Evolutionary conservation across 2,797 vertebrate species (phyloP).

Genomic region (Danio kyathit): DNA sequence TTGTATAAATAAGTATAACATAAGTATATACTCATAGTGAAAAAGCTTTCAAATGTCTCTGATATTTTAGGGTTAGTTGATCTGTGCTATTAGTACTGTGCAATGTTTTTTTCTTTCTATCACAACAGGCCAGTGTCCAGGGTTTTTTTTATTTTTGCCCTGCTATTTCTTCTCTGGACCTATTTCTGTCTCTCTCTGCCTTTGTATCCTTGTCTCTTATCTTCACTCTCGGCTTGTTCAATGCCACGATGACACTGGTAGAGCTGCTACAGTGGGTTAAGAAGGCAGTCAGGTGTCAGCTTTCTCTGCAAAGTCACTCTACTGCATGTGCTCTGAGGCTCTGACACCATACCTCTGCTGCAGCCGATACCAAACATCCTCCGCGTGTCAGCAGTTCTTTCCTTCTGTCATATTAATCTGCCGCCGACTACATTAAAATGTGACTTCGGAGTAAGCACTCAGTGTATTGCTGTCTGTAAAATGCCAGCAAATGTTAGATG

Average conservation of each 20-base stretch:
- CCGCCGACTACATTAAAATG: conserved; percentile 43
- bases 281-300: conserved; percentile 49
- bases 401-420: conserved; percentile 40
- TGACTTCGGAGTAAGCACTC: conserved; percentile 50
- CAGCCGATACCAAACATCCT: conserved; percentile 39
- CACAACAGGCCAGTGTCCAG: not conserved
- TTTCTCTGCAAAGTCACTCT: conserved; percentile 69
- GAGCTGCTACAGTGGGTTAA: conserved; percentile 44
- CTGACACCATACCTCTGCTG: conserved; percentile 64
- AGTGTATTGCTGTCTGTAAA: conserved; percentile 45
- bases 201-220: conserved; percentile 35
- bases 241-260: conserved; percentile 45
- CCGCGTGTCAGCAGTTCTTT: conserved; percentile 37
- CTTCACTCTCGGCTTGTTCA: conserved; percentile 39
- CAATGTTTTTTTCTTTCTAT: not conserved
- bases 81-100: not conserved
- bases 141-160: not conserved
- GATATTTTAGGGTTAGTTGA: not conserved
- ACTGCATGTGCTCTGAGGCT: conserved; percentile 60
- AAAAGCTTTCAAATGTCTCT: not conserved
- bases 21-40: not conserved
- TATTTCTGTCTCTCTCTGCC: not conserved
- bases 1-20: too few species aligned
- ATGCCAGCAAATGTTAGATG: conserved; percentile 47
- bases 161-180: not conserved